Percentiles rank a stretch among this genome's conserved stretches.
These are phyloP conservation scores for Lepidurus arcticus DNA, from an alignment of 1,140 invertebrate species.

Conservation along the genomic window DNA sequence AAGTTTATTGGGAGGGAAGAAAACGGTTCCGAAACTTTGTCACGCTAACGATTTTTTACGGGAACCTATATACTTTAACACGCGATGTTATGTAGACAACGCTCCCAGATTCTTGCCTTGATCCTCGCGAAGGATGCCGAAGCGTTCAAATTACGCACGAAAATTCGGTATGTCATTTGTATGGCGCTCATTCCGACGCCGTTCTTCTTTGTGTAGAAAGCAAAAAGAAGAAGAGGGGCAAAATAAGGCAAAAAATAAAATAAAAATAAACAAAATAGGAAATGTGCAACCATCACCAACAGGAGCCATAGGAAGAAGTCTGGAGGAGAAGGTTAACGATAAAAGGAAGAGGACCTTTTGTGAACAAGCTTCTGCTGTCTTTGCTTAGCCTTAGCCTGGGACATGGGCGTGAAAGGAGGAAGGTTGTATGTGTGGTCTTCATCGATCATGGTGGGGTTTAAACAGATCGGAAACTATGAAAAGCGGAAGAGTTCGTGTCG, in stretches of 20 bases:
- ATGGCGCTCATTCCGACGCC: neutral
- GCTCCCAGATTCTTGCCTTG: neutral
- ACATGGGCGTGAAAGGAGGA: neutral
- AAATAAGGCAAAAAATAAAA: neutral
- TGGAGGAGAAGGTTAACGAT: neutral
- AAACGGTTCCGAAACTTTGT: no score
- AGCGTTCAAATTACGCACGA: neutral
- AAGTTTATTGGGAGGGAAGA: no score
- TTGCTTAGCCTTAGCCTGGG: neutral
- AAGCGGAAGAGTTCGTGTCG: neutral
- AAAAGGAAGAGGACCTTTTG: conserved; percentile 9
- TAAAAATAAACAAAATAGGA: neutral
- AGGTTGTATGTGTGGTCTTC: neutral
- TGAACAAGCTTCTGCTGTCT: conserved; percentile 5
- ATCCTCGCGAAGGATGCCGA: neutral
- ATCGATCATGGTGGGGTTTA: neutral
- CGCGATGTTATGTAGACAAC: neutral
- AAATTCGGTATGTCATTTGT: conserved; percentile 10
- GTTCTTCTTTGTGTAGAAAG: neutral
- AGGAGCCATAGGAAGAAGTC: neutral
- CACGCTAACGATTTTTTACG: no score
- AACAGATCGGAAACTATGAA: neutral
- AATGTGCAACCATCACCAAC: conserved; percentile 10
- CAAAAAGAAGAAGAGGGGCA: neutral
- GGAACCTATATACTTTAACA: neutral